Base-by-base conservation (phyloP, 1,140 invertebrate genomes). In the Brachionus calyciflorus region DNA sequence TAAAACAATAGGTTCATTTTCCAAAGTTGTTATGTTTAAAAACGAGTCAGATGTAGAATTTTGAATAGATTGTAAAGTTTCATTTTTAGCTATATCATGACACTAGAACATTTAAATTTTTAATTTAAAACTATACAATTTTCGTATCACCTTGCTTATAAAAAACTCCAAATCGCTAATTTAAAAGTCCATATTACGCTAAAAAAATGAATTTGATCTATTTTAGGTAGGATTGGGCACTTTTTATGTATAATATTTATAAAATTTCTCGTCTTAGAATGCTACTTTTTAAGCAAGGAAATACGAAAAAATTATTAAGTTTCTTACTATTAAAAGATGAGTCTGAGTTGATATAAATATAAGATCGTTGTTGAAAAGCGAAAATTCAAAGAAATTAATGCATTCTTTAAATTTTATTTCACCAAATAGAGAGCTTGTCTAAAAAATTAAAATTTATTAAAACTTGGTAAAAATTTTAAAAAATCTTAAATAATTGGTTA, bases 351-450 rank as follows among this genome's bases (percentile, higher is more conserved):
- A 44, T 9, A 65, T 44, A 21, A 65, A 41, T 12, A 65, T 0
- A 0, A 44, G 37, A 24, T 65, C 17, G 3, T 21, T 9, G 19
- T 65, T 44, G 60, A 65, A 65, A 1, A 44, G 14, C 2, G 60
- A 41, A 65, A 44, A 65, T n/a, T 65, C 60, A 26, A 65, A 65
- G 28, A 24, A 65, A 65, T 65, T 65, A 12, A 65, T 28, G 21
- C 60, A 65, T 24, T 65, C 60, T 5, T 65, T 41, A 2, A 65
- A 41, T 24, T 44, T 65, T 19, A 65, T 65, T 65, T 44, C 60
- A 26, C 40, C 40, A 3, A 44, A 44, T 9, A 30, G 33, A 9
- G 60, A 65, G 9, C 37, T 44, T 24, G 37, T 21, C 60, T 65
- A 55, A 19, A 1, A n/a, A 37, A 60, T 37, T n/a, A 60, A 60